Percentiles rank a stretch among this genome's conserved stretches.
These are phyloP conservation scores for Leptonema lineaticorne DNA, from an alignment of 1,140 invertebrate genomes.

Conservation along the genomic window DNA sequence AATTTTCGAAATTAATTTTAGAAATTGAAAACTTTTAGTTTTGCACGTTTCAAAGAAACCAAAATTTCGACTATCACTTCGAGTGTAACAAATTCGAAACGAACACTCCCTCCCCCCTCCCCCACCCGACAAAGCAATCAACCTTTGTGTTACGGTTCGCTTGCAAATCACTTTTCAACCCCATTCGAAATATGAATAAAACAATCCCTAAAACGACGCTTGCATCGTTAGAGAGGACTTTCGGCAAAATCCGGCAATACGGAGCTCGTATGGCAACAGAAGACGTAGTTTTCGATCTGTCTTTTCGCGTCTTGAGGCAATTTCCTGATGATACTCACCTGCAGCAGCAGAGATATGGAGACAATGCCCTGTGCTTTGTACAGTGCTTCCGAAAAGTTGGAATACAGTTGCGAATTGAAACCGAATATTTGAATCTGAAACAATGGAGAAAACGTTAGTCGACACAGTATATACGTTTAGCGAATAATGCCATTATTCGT, in stretches of 20 bases:
- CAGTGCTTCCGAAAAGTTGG: slow-evolving; percentile 86
- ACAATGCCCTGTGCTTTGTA: slow-evolving; percentile 88
- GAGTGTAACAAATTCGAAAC: neutral
- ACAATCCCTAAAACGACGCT: too few species aligned
- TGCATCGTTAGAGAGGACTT: too few species aligned
- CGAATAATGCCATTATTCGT: too few species aligned
- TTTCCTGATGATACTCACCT: slow-evolving; percentile 74
- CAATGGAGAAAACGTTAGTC: slow-evolving; percentile 51
- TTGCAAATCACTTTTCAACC: too few species aligned
- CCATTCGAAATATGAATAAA: too few species aligned
- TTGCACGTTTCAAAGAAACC: neutral
- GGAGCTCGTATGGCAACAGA: too few species aligned
- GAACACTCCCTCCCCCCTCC: too few species aligned
- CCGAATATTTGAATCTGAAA: slow-evolving; percentile 91
- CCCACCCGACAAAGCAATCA: neutral
- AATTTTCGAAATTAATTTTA: too few species aligned
- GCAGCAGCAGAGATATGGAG: slow-evolving; percentile 81
- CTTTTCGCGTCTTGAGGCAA: too few species aligned
- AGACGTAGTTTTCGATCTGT: too few species aligned
- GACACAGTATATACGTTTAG: too few species aligned
- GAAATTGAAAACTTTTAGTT: neutral
- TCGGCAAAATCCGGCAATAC: too few species aligned
- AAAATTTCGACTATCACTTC: neutral
- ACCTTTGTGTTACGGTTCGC: slow-evolving; percentile 2
- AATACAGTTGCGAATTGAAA: slow-evolving; percentile 91